Evolutionary conservation across 2,113 vertebrate genomes (phyloP), one percentile per base, ranked within the genome.

Genomic region (Plectropomus leopardus): DNA sequence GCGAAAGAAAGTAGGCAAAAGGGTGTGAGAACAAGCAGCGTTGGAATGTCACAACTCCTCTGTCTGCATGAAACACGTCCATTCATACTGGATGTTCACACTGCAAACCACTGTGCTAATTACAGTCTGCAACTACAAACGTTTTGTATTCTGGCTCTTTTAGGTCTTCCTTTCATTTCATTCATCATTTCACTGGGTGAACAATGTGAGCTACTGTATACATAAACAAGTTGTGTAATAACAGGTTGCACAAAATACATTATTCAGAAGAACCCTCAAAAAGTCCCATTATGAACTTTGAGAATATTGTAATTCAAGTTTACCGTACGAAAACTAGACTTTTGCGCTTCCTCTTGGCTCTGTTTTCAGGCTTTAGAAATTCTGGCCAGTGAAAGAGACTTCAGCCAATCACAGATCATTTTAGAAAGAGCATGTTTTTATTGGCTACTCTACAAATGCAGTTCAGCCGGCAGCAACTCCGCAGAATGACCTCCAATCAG

Each of bases 31-130:
- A 84, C 58, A 66, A 59, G 59, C 42, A 15, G 59, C 4, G 9
- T 28, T 28, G 70, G 82, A 68, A 84, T 74, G 76, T 74, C 76
- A 50, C 69, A 21, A 30, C 70, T 75, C 19, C 28, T 58, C 7
- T 14, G 19, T 42, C 57, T 47, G 66, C 66, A 14, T 4, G 9
- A 8, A 32, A 61, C 32, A 4, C 1, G 5, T 77, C 30, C 50
- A 57, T 77, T 82, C 54, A 72, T 19, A 34, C 57, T 24, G 4
- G 3, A 40, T 26, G 45, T 69, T 68, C 58, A 70, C 28, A 2
- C n/a, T 40, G 60, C 44, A 58, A 34, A 13, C 64, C 13, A 1
- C 10, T 23, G 11, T n/a, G 17, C 48, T 32, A 42, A 48, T 19
- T 5, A 23, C 69, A 50, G 44, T 50, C 40, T 59, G 57, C 53